A percentile compares a stretch with the other conserved stretches of the same genome.
Evolutionary conservation across 2,797 vertebrate genomes (phyloP).

Genomic region (Sarcophilus harrisii): DNA sequence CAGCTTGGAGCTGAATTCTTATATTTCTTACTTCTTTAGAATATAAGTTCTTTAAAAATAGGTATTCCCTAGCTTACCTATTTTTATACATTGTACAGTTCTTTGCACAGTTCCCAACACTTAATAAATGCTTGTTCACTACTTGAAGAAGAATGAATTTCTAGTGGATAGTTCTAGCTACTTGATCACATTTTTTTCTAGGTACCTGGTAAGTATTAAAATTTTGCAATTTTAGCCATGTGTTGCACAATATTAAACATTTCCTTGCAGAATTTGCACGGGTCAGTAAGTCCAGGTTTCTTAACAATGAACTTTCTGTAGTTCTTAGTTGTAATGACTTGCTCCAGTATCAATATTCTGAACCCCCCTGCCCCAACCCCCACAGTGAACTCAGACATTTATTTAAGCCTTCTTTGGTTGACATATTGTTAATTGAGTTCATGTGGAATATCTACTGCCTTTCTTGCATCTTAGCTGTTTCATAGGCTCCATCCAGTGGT

Average conservation of each 20-base stretch:
- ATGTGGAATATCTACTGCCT: not conserved
- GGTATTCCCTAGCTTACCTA: not conserved
- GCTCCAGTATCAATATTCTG: not conserved
- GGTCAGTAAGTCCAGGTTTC: not conserved
- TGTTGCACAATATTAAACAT: not conserved
- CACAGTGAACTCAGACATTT: not conserved
- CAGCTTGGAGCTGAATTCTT: not conserved
- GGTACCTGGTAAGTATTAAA: not conserved
- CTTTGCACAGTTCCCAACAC: not conserved
- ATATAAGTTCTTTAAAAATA: not conserved
- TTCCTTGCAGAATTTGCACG: not conserved
- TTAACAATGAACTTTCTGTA: not conserved
- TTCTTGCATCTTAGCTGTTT: not conserved
- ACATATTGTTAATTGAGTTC: not conserved
- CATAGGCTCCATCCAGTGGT: slow-evolving; percentile 3
- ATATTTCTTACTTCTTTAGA: not conserved
- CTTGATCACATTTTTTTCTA: not conserved
- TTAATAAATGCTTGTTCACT: not conserved
- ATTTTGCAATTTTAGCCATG: not conserved
- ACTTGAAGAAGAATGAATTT: not conserved
- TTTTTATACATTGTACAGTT: not conserved
- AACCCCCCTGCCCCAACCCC: accelerated
- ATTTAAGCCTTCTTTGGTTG: not conserved
- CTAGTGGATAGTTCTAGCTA: not conserved
- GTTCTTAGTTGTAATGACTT: not conserved